Conservation (phyloP, 1,140 invertebrate genomes). For the Apis mellifera region DNA sequence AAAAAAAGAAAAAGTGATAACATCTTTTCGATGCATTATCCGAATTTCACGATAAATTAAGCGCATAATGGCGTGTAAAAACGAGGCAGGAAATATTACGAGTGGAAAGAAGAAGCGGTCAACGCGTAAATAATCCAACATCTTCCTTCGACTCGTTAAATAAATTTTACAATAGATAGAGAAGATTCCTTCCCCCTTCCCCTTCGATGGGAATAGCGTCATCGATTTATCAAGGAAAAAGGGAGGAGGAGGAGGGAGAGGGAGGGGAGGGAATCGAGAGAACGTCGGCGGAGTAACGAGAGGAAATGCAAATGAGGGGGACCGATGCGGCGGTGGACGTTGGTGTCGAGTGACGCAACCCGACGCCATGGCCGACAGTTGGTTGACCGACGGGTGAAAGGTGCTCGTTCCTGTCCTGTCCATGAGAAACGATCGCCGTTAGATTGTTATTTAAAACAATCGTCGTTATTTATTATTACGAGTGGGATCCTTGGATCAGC, state of each 20-base stretch:
- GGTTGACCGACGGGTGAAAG: constrained; percentile 62
- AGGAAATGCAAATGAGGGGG: constrained; percentile 30
- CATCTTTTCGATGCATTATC: too few species aligned
- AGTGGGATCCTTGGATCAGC: not conserved
- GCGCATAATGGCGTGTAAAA: too few species aligned
- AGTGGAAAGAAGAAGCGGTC: too few species aligned
- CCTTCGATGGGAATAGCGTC: not conserved
- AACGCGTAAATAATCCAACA: too few species aligned
- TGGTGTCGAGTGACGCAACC: constrained; percentile 61
- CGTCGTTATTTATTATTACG: constrained; percentile 18
- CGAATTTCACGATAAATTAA: too few species aligned
- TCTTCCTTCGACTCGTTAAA: too few species aligned
- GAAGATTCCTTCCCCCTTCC: not conserved
- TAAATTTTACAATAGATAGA: too few species aligned
- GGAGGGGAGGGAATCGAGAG: not conserved
- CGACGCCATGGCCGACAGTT: constrained; percentile 55
- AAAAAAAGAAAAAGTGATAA: too few species aligned
- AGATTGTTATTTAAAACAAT: constrained; percentile 31
- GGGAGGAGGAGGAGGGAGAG: too few species aligned
- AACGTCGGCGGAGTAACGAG: not conserved
- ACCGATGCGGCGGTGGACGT: not conserved
- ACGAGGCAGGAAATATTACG: too few species aligned
- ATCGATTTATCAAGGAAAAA: not conserved
- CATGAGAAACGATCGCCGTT: constrained; percentile 19
- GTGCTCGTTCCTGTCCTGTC: constrained; percentile 40